These are phyloP conservation scores for Distichodus sexfasciatus DNA, from an alignment of 2,797 vertebrate species.

Conservation along the genomic window DNA sequence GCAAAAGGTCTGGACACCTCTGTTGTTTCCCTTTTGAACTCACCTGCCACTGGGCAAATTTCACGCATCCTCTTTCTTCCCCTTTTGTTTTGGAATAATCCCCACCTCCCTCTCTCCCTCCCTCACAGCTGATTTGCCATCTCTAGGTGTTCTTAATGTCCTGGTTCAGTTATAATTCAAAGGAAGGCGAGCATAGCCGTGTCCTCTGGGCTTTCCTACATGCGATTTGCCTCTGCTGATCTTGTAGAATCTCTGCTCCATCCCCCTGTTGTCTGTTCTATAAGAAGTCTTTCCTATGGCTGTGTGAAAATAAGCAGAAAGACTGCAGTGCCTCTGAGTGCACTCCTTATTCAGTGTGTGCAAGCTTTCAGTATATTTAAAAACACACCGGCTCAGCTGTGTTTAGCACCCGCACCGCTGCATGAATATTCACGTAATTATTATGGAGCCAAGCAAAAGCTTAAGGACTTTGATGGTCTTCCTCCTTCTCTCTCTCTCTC, in stretches of 20 bases:
- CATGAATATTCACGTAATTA: slow-evolving; percentile 73
- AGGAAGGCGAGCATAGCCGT: not conserved
- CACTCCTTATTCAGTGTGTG: slow-evolving; percentile 43
- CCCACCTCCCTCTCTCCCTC: not conserved
- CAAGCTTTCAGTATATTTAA: slow-evolving; percentile 39
- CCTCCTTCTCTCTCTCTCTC: slow-evolving; percentile 20
- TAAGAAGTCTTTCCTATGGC: not conserved
- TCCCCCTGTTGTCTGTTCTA: slow-evolving; percentile 11
- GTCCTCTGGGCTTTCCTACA: slow-evolving; percentile 14
- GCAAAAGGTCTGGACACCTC: not conserved
- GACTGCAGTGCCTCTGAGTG: slow-evolving; percentile 43
- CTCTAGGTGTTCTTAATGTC: not conserved
- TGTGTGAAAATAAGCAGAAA: slow-evolving; percentile 7
- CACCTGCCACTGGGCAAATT: not conserved
- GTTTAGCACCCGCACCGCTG: slow-evolving; percentile 39
- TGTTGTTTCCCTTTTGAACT: not conserved
- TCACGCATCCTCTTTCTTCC: not conserved
- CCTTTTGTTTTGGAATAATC: not conserved
- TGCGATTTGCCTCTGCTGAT: not conserved
- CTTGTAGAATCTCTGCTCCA: not conserved
- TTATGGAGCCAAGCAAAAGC: slow-evolving; percentile 53
- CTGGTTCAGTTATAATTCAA: not conserved
- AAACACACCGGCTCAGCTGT: slow-evolving; percentile 14
- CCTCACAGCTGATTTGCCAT: not conserved
- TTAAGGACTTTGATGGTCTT: slow-evolving; percentile 63